Conservation (phyloP, 2,797 vertebrate genomes). For the Gadopsis marmoratus region DNA sequence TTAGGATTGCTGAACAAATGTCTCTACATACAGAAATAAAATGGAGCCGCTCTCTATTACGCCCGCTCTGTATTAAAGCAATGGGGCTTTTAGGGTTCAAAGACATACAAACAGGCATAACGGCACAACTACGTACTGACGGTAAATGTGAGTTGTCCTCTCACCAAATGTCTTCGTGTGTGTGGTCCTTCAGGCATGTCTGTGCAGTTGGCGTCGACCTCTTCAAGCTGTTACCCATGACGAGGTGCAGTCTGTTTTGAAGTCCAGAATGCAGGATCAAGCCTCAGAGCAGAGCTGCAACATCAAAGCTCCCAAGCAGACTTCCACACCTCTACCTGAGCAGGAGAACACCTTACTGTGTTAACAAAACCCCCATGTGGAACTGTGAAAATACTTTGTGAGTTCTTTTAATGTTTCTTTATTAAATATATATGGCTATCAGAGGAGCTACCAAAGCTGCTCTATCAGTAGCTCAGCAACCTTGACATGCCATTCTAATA, state of each 20-base stretch:
- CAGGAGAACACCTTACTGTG: constrained; percentile 54
- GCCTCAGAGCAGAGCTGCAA: constrained; percentile 90
- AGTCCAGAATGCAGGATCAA: constrained; percentile 92
- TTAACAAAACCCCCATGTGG: constrained; percentile 53
- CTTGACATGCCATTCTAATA: constrained; percentile 45
- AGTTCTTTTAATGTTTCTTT: constrained; percentile 44
- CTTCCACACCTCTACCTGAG: constrained; percentile 83
- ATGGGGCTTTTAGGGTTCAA: constrained; percentile 27
- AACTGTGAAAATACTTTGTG: constrained; percentile 43
- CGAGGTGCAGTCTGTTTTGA: constrained; percentile 90
- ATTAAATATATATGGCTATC: constrained; percentile 43
- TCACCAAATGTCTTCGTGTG: constrained; percentile 49
- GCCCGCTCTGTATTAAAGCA: background rate
- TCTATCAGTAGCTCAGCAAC: constrained; percentile 36
- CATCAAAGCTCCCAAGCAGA: constrained; percentile 86
- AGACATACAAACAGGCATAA: constrained; percentile 22
- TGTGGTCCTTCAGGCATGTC: constrained; percentile 87
- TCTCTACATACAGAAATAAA: background rate
- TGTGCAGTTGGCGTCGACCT: constrained; percentile 90
- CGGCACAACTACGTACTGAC: constrained; percentile 8
- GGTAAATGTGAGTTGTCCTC: constrained; percentile 37
- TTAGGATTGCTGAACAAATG: constrained; percentile 4
- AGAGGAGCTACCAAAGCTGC: constrained; percentile 41
- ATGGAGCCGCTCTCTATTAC: background rate
- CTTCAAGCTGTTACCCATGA: constrained; percentile 86